Percentiles rank a stretch among this genome's conserved stretches.
These are phyloP conservation scores for Eidolon dupreanum DNA, from an alignment of 2,797 vertebrate species.

Conservation along the genomic window DNA sequence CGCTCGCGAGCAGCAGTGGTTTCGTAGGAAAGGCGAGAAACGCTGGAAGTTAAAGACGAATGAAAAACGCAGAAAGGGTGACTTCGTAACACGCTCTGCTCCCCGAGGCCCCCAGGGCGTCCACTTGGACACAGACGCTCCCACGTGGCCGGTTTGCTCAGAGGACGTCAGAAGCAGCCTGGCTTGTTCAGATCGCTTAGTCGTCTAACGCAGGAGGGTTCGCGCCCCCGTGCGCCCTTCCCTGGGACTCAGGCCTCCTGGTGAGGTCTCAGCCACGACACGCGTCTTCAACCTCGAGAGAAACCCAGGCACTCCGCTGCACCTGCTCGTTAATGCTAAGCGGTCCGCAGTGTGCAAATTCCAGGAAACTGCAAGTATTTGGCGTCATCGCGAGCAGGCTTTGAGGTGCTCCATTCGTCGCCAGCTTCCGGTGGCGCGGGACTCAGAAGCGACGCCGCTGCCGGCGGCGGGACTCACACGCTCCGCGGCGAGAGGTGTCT, in stretches of 20 bases:
- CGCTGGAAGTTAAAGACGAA: neutral
- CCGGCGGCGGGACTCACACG: neutral
- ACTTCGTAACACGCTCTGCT: neutral
- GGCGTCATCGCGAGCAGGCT: neutral
- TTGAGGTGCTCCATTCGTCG: neutral
- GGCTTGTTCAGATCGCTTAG: neutral
- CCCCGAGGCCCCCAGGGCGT: too few relatives aligned
- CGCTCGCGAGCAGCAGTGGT: fast-evolving
- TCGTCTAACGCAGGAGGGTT: neutral
- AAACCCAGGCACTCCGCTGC: neutral
- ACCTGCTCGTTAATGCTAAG: neutral
- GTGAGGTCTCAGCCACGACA: neutral
- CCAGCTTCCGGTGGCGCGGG: neutral
- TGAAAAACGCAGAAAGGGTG: neutral
- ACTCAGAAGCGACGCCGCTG: fast-evolving
- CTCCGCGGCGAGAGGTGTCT: fast-evolving
- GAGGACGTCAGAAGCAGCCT: neutral
- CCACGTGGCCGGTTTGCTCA: neutral
- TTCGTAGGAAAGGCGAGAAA: neutral
- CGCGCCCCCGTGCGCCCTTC: neutral
- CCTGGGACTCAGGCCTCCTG: neutral
- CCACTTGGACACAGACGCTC: neutral
- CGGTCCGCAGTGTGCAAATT: neutral
- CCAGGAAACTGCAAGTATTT: neutral
- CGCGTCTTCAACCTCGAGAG: fast-evolving